Percentiles rank a stretch among this genome's conserved stretches.
Evolutionary conservation across 2,888 invertebrate species (phyloP).

Genomic region (Terebella lapidaria): DNA sequence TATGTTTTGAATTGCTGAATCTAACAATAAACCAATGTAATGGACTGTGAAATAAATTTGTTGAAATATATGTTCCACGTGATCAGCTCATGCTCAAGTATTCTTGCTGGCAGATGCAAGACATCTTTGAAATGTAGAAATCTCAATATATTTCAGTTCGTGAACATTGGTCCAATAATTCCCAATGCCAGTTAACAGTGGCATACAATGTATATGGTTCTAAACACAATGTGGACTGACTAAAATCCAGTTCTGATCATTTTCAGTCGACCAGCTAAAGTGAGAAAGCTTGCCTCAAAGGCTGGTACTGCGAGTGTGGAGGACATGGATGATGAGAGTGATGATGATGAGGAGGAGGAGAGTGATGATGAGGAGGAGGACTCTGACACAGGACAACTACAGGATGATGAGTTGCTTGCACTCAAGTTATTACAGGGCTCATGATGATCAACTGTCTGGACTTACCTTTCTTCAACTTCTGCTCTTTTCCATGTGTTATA

Average conservation of each 20-base stretch:
- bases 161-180: too few species aligned
- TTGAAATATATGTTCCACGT: too few species aligned
- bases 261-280: neutral
- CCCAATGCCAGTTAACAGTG: too few species aligned
- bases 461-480: too few species aligned
- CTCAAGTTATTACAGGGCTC: neutral
- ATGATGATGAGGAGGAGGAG: neutral
- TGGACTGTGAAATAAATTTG: neutral
- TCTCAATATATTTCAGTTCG: too few species aligned
- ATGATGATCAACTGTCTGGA: neutral
- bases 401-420: constrained; percentile 16
- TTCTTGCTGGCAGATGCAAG: too few species aligned
- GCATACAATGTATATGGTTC: too few species aligned
- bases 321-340: neutral
- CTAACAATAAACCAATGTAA: too few species aligned
- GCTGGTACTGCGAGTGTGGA: neutral
- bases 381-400: constrained; percentile 6
- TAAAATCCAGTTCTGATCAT: neutral
- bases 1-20: too few species aligned
- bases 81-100: too few species aligned
- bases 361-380: constrained; percentile 11
- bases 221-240: neutral
- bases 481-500: too few species aligned
- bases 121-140: too few species aligned
- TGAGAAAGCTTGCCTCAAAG: neutral